Evolutionary conservation across 1,140 invertebrate genomes (phyloP).

Genomic region (Drosophila parabipectinata): DNA sequence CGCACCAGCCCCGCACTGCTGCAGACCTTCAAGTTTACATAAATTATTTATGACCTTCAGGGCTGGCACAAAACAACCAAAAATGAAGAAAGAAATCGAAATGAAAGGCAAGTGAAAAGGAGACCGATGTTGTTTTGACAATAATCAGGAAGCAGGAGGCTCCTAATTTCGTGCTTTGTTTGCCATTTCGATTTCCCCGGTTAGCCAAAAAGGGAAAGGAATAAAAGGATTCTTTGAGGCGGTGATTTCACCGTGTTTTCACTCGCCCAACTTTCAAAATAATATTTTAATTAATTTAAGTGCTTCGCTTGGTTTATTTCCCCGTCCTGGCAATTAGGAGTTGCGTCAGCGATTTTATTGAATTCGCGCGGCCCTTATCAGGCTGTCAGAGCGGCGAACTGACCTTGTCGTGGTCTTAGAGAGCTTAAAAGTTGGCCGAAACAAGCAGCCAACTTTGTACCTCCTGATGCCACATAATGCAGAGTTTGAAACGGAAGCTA

Average conservation of each 20-base stretch:
- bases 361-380: conserved; percentile 57
- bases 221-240: conserved; percentile 54
- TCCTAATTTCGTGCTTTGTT: conserved; percentile 71
- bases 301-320: conserved; percentile 72
- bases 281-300: conserved; percentile 77
- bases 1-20: not conserved
- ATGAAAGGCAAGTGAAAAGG: conserved; percentile 15
- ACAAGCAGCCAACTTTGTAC: conserved; percentile 4
- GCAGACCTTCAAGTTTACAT: conserved; percentile 67
- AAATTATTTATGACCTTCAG: conserved; percentile 74
- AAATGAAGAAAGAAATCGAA: conserved; percentile 20
- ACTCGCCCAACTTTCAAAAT: conserved; percentile 49
- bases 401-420: conserved; percentile 55
- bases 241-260: conserved; percentile 52
- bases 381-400: conserved; percentile 8
- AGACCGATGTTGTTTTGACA: conserved; percentile 57
- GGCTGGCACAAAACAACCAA: conserved; percentile 15
- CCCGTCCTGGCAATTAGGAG: conserved; percentile 56
- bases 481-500: conserved; percentile 13
- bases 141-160: conserved; percentile 53
- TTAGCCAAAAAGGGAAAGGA: not conserved
- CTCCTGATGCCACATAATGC: conserved; percentile 38
- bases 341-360: conserved; percentile 73
- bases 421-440: conserved; percentile 34
- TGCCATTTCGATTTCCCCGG: conserved; percentile 64